These are phyloP conservation scores for Halichondria panicea DNA, from an alignment of 37 sponge, comb jelly and placozoan genomes.

Conservation along the genomic window DNA sequence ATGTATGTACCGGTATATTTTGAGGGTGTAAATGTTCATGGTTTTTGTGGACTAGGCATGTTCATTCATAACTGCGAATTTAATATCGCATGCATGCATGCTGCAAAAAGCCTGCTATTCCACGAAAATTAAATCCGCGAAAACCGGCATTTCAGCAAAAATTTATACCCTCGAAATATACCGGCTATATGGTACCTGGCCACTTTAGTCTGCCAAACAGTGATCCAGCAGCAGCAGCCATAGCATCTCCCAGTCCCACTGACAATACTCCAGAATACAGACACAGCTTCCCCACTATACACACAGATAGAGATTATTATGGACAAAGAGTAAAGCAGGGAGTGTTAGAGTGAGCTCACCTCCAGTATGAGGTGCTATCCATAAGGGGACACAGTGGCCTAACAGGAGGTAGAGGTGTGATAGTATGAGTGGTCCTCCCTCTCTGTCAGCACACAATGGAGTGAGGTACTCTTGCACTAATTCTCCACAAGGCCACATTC, in stretches of 20 bases:
- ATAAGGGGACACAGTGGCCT: slow-evolving; percentile 82
- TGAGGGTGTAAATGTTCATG: too few species aligned
- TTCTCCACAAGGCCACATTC: slow-evolving; percentile 82
- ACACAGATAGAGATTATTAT: neutral
- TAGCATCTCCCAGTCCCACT: slow-evolving; percentile 82
- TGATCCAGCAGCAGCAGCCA: slow-evolving; percentile 77
- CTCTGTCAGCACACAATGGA: slow-evolving; percentile 58
- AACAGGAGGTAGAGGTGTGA: slow-evolving; percentile 89
- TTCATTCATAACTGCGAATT: too few species aligned
- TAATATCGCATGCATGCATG: too few species aligned
- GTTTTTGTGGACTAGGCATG: too few species aligned
- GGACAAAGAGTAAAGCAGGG: neutral
- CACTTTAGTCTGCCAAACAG: slow-evolving; percentile 59
- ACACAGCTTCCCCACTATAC: slow-evolving; percentile 55
- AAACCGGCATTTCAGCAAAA: too few species aligned
- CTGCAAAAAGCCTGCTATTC: too few species aligned
- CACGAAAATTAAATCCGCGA: too few species aligned
- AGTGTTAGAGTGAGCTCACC: neutral
- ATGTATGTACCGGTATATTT: too few species aligned
- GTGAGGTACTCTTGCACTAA: slow-evolving; percentile 37
- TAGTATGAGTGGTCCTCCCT: slow-evolving; percentile 66
- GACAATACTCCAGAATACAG: slow-evolving; percentile 87
- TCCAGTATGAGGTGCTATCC: slow-evolving; percentile 67
- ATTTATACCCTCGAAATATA: too few species aligned
- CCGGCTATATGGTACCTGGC: too few species aligned